phyloP scores from a whole-genome alignment of 2,888 invertebrate genomes.

The Tipula helvola region DNA sequence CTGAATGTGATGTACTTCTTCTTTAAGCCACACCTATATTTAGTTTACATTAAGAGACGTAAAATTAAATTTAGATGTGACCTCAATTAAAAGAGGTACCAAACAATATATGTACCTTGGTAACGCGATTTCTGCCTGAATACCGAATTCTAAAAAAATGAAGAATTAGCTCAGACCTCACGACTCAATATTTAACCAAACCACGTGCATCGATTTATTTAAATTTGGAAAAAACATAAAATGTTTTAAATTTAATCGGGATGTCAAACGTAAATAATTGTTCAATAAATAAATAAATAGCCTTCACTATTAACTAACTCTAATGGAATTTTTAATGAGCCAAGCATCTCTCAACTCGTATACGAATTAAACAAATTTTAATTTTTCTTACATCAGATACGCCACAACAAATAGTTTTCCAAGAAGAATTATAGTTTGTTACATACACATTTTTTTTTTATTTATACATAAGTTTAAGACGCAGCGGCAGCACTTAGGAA shows the following conservation, averaged over 20 bases:
- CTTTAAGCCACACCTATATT: no score
- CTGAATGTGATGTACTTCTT: no score
- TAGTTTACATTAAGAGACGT: no score
- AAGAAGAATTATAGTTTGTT: background rate
- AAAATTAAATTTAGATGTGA: no score
- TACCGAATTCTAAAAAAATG: no score
- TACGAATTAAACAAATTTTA: background rate
- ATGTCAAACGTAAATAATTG: background rate
- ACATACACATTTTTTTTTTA: background rate
- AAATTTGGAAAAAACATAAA: background rate
- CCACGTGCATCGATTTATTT: background rate
- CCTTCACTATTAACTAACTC: background rate
- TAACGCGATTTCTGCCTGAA: no score
- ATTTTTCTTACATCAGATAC: background rate
- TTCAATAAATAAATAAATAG: background rate
- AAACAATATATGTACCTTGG: no score
- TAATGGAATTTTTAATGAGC: background rate
- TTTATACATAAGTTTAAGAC: background rate
- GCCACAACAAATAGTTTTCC: background rate
- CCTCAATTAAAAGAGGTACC: no score
- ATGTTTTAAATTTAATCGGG: background rate
- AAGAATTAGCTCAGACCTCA: background rate
- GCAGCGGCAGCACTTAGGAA: background rate
- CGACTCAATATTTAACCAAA: background rate
- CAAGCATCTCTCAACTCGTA: background rate